Evolutionary conservation across 2,888 invertebrate species (phyloP).

Genomic region (Dynastes tityus): DNA sequence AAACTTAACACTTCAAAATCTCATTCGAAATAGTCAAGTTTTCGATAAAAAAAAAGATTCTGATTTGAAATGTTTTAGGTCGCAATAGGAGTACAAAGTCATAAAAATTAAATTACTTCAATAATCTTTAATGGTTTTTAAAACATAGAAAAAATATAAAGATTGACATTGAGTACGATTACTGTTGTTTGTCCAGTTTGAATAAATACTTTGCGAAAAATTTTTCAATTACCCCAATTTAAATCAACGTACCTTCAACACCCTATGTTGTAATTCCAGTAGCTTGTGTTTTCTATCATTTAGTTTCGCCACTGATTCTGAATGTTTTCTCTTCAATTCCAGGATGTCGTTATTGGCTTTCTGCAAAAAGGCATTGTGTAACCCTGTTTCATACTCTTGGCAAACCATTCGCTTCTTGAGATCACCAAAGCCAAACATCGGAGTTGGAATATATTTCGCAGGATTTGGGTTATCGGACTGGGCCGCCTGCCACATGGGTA

Average conservation of each 20-base stretch:
- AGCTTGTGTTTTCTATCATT: slow-evolving; percentile 87
- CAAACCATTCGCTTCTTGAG: slow-evolving; percentile 86
- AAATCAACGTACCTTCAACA: slow-evolving; percentile 78
- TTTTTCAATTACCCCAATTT: background rate
- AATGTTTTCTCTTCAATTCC: slow-evolving; percentile 86
- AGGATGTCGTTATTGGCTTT: slow-evolving; percentile 79
- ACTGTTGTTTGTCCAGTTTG: too few relatives aligned
- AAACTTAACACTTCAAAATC: too few relatives aligned
- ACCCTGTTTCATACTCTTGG: slow-evolving; percentile 87
- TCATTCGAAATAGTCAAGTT: too few relatives aligned
- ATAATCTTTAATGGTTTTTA: too few relatives aligned
- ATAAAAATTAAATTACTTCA: too few relatives aligned
- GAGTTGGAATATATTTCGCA: slow-evolving; percentile 91
- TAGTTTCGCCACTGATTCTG: slow-evolving; percentile 85
- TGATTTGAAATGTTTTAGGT: too few relatives aligned
- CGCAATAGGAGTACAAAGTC: too few relatives aligned
- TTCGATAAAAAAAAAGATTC: too few relatives aligned
- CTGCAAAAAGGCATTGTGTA: slow-evolving; percentile 87
- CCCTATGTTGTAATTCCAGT: slow-evolving; percentile 86
- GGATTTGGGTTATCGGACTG: slow-evolving; percentile 96
- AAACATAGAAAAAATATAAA: too few relatives aligned
- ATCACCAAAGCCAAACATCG: slow-evolving; percentile 92
- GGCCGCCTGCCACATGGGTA: slow-evolving; percentile 95
- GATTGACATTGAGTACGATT: too few relatives aligned
- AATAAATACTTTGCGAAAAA: too few relatives aligned